Evolutionary conservation across 2,888 invertebrate genomes (phyloP).

Genomic region (Rotaria socialis): DNA sequence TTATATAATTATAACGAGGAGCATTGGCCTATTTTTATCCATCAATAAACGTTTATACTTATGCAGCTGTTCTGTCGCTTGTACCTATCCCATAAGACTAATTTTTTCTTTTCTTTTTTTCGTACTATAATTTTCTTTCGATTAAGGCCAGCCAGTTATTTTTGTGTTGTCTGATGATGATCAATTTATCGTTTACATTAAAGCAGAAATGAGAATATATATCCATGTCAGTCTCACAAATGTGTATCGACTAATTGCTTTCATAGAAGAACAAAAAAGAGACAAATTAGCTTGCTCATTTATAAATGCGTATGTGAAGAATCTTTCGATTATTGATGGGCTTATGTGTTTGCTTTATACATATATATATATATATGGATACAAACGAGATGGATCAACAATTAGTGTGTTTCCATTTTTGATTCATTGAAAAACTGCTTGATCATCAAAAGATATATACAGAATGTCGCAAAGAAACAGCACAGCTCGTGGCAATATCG

Average conservation of each 20-base stretch:
- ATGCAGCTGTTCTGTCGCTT: not conserved
- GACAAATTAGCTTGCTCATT: conserved; percentile 17
- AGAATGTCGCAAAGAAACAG: conserved; percentile 29
- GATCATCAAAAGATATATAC: not conserved
- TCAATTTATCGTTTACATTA: conserved; percentile 36
- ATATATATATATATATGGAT: not conserved
- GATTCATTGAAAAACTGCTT: not conserved
- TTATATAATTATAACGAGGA: not conserved
- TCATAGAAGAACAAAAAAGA: not conserved
- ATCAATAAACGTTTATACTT: not conserved
- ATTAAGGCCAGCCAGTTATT: conserved; percentile 3
- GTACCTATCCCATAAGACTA: not conserved
- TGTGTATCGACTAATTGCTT: conserved; percentile 25
- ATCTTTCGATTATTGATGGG: conserved; percentile 22
- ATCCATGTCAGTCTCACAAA: not conserved
- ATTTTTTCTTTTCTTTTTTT: not conserved
- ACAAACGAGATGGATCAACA: conserved; percentile 13
- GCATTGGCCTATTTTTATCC: not conserved
- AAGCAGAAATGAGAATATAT: not conserved
- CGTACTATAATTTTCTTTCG: not conserved
- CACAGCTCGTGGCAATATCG: conserved; percentile 28
- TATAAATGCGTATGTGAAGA: conserved; percentile 18
- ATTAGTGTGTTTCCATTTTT: conserved; percentile 23
- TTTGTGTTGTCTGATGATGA: conserved; percentile 31
- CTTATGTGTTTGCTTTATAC: too few species aligned